Base-by-base conservation (phyloP, 1,140 invertebrate genomes). In the Parasteatoda tepidariorum region DNA sequence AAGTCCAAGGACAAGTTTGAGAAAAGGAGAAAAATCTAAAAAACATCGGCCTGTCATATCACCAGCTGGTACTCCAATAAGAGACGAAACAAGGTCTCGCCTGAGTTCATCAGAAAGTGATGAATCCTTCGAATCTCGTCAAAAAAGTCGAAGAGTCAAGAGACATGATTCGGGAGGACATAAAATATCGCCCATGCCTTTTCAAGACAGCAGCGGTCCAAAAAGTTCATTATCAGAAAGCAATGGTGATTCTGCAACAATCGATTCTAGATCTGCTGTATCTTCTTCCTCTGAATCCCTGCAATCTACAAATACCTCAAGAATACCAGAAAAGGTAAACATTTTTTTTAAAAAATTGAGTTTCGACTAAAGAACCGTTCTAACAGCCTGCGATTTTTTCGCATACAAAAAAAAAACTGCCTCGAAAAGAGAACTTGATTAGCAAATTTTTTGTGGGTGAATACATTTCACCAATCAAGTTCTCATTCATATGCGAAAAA, bases 41-140 rank as follows among this genome's bases (percentile, higher is more conserved):
- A 74, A 83, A 38, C 48, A 61, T 31, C 26, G 15, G 3, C 68
- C 81, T 4, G 33, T 64, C 22, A 38, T 73, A 15, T 83, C 81
- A 24, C 81, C 81, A 6, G 61, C 34, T 26, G 41, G 41, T 26
- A 83, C 81, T 28, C 81, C 81, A 0, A 41, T 83, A 2, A 82
- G 68, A 41, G 78, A 82, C 22, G 78, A 82, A 61, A 6, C 18
- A 15, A 24, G 67, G 5, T 59, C 71, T 33, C 67, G 66, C 31
- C 78, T 66, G 0, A 82, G 74, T 34, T 76, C 82, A 0, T 84
- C 82, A 13, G 82, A 84, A 61, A 70, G 66, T n/a, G 82, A 84
- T 31, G 61, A 75, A 11, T 55, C 57, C 41, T 22, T 61, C 9
- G 78, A 64, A 28, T 11, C 70, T 6, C 34, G 81, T 24, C 78